Evolutionary conservation across 2,113 vertebrate genomes (phyloP), one percentile per base, ranked within the genome.

Genomic region (Trochalopteron elliotii): DNA sequence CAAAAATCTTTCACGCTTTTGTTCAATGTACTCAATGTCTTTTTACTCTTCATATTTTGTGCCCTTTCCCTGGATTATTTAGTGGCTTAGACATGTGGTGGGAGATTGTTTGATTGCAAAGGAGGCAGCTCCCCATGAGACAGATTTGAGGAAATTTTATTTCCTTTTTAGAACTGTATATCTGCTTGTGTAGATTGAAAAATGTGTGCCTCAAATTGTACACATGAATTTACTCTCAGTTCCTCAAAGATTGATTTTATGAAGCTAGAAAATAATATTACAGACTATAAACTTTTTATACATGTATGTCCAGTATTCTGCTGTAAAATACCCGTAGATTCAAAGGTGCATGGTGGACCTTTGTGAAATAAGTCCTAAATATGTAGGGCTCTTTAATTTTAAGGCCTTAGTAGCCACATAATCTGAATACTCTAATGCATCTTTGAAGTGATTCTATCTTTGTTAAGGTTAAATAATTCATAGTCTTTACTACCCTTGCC

Each of bases 81-180:
- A 91, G 49, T 79, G 22, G 10, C 8, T 59, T 78, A 67, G 50
- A 57, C 63, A 49, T 76, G 59, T 52, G 64, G 11, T 59, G 7
- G 21, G 74, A 75, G 45, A 53, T 68, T 87, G 28, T 90, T 96
- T 91, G 83, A 80, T 69, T 89, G 33, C 39, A 63, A 57, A 77
- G 39, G 30, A 91, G 28, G 9, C 19, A 67, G 60, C 50, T 83
- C 4, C n/a, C 52, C 47, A 31, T 17, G 42, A 83, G 71, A 85
- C 22, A 95, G 71, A 83, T 91, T 77, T 80, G 71, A 80, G 69
- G 57, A 84, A 82, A 93, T 79, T 89, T 92, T 87, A 70, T 93
- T 87, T 87, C 53, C 21, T 74, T 57, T 83, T 85, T 61, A 77
- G 24, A 77, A 78, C 28, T 72, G 11, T 79, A 7, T 89, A 47